A percentile compares a stretch with the other conserved stretches of the same genome.
Conservation (phyloP, 2,113 vertebrate genomes). For the Pongo abelii region DNA sequence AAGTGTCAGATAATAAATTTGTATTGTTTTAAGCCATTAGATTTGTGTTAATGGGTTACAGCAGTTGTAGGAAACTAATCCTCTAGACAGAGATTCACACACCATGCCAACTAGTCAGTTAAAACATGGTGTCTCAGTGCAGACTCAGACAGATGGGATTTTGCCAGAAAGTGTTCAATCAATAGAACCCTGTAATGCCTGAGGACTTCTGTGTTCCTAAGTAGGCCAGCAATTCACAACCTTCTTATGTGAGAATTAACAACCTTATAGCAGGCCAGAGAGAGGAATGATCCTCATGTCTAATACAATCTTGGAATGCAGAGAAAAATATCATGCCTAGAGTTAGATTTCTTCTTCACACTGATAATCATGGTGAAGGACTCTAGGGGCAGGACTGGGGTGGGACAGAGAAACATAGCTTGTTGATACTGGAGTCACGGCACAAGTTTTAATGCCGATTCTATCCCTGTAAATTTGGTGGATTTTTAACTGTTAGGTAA, state of each 20-base stretch:
- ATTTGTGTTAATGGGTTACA: not conserved
- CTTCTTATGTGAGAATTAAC: too few relatives aligned
- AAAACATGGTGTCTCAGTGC: rapidly evolving
- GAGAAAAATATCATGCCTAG: rapidly evolving
- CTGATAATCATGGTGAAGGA: too few relatives aligned
- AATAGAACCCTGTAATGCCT: rapidly evolving
- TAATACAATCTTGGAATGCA: too few relatives aligned
- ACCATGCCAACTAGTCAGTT: rapidly evolving
- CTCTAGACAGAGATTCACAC: not conserved
- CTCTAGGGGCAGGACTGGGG: not conserved
- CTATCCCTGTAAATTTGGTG: too few relatives aligned
- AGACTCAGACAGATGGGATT: not conserved
- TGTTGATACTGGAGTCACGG: rapidly evolving
- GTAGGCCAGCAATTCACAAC: rapidly evolving
- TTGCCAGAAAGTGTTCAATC: not conserved
- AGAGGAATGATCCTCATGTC: rapidly evolving
- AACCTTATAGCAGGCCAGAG: not conserved
- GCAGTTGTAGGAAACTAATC: not conserved
- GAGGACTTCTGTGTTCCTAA: rapidly evolving
- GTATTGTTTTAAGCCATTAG: not conserved
- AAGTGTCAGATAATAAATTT: rapidly evolving
- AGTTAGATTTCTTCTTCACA: not conserved
- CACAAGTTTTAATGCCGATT: rapidly evolving
- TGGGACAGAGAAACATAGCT: not conserved
- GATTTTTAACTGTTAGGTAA: not conserved